Evolutionary conservation across 2,888 invertebrate genomes (phyloP).

Genomic region (Mycalesis mineus): DNA sequence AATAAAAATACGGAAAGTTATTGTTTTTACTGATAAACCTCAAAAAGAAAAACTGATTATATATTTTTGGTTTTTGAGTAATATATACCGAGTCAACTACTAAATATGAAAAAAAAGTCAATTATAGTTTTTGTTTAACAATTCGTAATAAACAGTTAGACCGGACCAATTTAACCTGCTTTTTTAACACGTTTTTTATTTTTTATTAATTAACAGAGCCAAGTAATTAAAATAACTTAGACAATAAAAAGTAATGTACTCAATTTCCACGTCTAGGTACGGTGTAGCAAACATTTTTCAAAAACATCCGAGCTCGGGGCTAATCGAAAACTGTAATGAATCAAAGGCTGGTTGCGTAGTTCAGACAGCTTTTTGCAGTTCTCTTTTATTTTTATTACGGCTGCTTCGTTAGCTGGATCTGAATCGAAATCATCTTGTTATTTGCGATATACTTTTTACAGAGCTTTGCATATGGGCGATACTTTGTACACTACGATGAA

Average conservation of each 20-base stretch:
- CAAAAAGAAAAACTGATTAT: too few relatives aligned
- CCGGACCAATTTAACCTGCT: neutral
- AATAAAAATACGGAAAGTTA: too few relatives aligned
- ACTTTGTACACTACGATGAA: neutral
- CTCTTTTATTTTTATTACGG: slow-evolving; percentile 51
- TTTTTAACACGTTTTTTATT: too few relatives aligned
- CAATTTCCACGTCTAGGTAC: slow-evolving; percentile 2
- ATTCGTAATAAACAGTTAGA: too few relatives aligned
- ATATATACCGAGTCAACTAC: too few relatives aligned
- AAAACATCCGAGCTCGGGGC: slow-evolving; percentile 34
- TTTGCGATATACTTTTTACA: slow-evolving; percentile 15
- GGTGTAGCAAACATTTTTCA: slow-evolving; percentile 26
- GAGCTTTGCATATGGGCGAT: slow-evolving; percentile 4
- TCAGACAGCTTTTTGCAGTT: slow-evolving; percentile 52
- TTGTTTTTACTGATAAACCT: too few relatives aligned
- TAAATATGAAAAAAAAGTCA: too few relatives aligned
- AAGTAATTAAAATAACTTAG: neutral
- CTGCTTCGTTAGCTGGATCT: slow-evolving; percentile 60
- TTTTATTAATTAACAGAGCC: too few relatives aligned
- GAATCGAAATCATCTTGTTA: slow-evolving; percentile 47
- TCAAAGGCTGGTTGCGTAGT: slow-evolving; percentile 68
- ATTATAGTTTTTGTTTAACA: too few relatives aligned
- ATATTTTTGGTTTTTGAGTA: too few relatives aligned
- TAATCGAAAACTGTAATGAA: slow-evolving; percentile 75
- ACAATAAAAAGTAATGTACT: slow-evolving; percentile 9